phyloP scores from a whole-genome alignment of 2,888 invertebrate species.

The Apeira syringaria region DNA sequence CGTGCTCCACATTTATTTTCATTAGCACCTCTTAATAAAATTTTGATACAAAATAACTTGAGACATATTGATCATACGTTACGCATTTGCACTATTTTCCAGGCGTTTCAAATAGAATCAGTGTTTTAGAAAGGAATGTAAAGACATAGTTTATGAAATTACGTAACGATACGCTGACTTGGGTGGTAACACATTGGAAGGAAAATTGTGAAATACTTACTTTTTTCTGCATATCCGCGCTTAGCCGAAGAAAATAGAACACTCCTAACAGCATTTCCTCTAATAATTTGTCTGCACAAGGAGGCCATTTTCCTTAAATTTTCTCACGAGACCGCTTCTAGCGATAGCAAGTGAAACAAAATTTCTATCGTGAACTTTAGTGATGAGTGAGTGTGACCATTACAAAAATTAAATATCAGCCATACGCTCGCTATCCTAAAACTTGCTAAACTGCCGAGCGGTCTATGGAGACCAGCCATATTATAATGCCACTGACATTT shows the following conservation, averaged over 20 bases:
- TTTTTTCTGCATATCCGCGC: conserved; percentile 85
- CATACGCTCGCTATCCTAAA: too few species aligned
- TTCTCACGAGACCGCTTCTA: conserved; percentile 74
- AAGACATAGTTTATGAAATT: conserved; percentile 70
- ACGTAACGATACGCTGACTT: conserved; percentile 77
- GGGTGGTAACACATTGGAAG: conserved; percentile 35
- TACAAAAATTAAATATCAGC: too few species aligned
- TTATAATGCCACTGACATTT: too few species aligned
- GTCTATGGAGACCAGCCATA: too few species aligned
- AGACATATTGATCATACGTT: background rate
- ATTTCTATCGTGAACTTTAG: conserved; percentile 40
- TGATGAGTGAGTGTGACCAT: too few species aligned
- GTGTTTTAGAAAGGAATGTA: too few species aligned
- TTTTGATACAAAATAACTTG: background rate
- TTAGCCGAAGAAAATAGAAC: conserved; percentile 84
- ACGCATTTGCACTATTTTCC: too few species aligned
- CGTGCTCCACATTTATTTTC: conserved; percentile 1
- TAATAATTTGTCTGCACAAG: conserved; percentile 88
- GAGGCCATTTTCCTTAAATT: conserved; percentile 86
- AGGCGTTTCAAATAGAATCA: too few species aligned
- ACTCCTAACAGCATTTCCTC: conserved; percentile 86
- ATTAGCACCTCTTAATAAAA: background rate
- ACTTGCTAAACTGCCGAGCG: too few species aligned
- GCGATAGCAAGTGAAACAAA: conserved; percentile 68
- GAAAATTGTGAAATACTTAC: conserved; percentile 72